Evolutionary conservation across 2,888 invertebrate species (phyloP).

Genomic region (Creontiades dilutus): DNA sequence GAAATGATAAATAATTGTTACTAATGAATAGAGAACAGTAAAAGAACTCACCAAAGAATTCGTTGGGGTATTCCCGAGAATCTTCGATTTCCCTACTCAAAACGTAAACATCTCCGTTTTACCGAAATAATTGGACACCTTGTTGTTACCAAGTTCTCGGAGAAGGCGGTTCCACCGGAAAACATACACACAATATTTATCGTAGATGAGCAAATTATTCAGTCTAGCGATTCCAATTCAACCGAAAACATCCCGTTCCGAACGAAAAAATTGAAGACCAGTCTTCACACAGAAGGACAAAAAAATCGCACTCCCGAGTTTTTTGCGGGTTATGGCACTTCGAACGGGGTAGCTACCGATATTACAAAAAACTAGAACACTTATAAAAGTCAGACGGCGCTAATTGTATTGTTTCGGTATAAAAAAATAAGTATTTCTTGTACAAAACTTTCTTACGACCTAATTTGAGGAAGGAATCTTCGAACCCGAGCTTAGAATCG

Average conservation of each 20-base stretch:
- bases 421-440: neutral
- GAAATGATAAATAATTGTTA: neutral
- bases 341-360: neutral
- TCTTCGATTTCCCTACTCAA: neutral
- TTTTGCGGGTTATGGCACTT: slow-evolving; percentile 10
- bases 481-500: slow-evolving; percentile 7
- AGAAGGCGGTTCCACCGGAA: neutral
- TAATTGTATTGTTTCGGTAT: neutral
- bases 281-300: neutral
- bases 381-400: neutral
- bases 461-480: slow-evolving; percentile 36
- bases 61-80: neutral
- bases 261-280: neutral
- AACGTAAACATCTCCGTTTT: slow-evolving; percentile 6
- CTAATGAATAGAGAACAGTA: neutral
- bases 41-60: neutral
- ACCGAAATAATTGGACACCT: neutral
- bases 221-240: neutral
- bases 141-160: neutral
- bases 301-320: neutral
- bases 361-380: neutral
- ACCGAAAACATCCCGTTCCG: neutral
- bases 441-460: slow-evolving; percentile 29
- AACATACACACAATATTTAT: neutral
- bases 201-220: neutral